Conservation (phyloP, 2,797 vertebrate genomes). For the Muscicapa comitata region DNA sequence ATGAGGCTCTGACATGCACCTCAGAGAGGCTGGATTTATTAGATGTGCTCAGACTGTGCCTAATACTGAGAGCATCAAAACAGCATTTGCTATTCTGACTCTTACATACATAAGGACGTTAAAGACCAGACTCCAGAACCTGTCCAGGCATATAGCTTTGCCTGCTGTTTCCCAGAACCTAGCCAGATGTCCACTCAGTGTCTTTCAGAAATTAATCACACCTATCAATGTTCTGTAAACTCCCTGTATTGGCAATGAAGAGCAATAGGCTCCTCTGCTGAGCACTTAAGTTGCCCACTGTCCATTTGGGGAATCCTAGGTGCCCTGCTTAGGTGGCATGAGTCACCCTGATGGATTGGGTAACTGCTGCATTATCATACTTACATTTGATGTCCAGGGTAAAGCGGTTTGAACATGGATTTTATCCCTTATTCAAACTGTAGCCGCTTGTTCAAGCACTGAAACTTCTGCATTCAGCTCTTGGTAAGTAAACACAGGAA, state of each 20-base stretch:
- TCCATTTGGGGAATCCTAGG: background rate
- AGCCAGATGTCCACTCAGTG: slow-evolving; percentile 26
- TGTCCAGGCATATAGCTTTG: slow-evolving; percentile 36
- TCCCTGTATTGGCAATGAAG: background rate
- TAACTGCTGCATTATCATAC: background rate
- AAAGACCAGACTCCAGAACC: background rate
- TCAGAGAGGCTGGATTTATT: slow-evolving; percentile 31
- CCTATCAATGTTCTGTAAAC: background rate
- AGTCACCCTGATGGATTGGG: background rate
- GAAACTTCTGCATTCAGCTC: background rate
- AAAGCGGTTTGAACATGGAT: background rate
- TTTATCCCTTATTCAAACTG: background rate
- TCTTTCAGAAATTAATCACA: slow-evolving; percentile 37
- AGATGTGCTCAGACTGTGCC: background rate
- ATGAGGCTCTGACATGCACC: background rate
- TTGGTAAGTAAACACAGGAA: background rate
- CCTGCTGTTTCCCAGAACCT: slow-evolving; percentile 16
- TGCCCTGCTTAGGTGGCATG: background rate
- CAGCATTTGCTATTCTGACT: slow-evolving; percentile 34
- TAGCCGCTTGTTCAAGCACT: background rate
- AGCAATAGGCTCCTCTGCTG: background rate
- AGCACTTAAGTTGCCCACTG: background rate
- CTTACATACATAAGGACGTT: slow-evolving; percentile 20
- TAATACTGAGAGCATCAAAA: slow-evolving; percentile 38
- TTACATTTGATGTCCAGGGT: background rate